Conservation (phyloP, 2,113 vertebrate genomes). For the Prunella himalayana region DNA sequence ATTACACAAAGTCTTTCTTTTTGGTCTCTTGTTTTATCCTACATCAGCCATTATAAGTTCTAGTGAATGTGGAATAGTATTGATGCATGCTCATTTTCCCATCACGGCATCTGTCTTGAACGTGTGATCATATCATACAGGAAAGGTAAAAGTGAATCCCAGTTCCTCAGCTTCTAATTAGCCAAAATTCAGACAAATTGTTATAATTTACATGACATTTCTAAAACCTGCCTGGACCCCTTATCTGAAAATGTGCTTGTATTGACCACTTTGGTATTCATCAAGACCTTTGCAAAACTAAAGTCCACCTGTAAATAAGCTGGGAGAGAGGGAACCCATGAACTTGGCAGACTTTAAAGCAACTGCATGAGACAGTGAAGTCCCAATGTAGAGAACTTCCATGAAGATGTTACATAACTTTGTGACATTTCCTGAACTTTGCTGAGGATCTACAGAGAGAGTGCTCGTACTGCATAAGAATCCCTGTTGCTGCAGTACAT, state of each 20-base stretch:
- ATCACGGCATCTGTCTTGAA: slow-evolving; percentile 44
- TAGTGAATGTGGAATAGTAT: slow-evolving; percentile 36
- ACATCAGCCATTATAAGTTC: slow-evolving; percentile 43
- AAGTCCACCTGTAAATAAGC: not conserved
- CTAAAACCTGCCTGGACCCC: not conserved
- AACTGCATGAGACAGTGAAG: not conserved
- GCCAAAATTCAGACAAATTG: not conserved
- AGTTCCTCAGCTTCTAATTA: not conserved
- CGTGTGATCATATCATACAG: slow-evolving; percentile 19
- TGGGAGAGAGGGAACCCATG: not conserved
- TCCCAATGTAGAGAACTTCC: not conserved
- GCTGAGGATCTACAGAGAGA: not conserved
- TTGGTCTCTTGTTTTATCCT: slow-evolving; percentile 52
- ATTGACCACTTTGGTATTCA: not conserved
- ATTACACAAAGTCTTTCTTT: slow-evolving; percentile 65
- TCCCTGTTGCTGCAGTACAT: not conserved
- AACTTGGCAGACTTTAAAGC: not conserved
- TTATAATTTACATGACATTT: not conserved
- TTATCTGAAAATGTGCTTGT: not conserved
- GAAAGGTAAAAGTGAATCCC: not conserved
- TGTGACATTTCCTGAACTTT: not conserved
- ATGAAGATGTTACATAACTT: not conserved
- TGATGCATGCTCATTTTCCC: slow-evolving; percentile 60
- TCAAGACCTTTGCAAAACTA: not conserved
- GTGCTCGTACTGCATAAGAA: not conserved